phyloP scores from a whole-genome alignment of 2,888 invertebrate species.

The Formica aserva region DNA sequence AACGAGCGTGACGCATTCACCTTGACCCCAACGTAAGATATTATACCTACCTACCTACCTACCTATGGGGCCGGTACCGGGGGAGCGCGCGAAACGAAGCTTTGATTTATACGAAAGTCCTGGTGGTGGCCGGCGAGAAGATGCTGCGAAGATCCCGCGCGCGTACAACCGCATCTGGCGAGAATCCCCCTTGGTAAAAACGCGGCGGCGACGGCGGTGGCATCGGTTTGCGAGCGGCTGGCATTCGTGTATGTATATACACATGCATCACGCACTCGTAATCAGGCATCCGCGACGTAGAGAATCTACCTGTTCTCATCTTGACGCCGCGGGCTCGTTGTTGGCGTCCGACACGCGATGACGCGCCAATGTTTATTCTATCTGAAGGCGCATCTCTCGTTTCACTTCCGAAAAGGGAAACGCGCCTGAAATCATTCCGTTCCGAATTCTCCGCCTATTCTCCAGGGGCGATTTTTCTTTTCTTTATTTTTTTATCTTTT shows the following conservation, averaged over 20 bases:
- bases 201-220: slow-evolving; percentile 24
- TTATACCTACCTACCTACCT: slow-evolving; percentile 71
- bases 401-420: slow-evolving; percentile 35
- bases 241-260: neutral
- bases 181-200: slow-evolving; percentile 18
- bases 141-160: slow-evolving; percentile 55
- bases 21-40: slow-evolving; percentile 80
- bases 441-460: neutral
- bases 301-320: slow-evolving; percentile 44
- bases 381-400: slow-evolving; percentile 23
- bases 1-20: slow-evolving; percentile 77
- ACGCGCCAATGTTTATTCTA: slow-evolving; percentile 52
- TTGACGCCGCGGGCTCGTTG: slow-evolving; percentile 48
- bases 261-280: neutral
- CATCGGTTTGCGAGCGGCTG: slow-evolving; percentile 16
- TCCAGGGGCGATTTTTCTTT: neutral
- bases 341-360: slow-evolving; percentile 39
- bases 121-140: slow-evolving; percentile 61
- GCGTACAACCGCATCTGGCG: slow-evolving; percentile 29
- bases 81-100: slow-evolving; percentile 76
- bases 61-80: slow-evolving; percentile 64
- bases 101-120: slow-evolving; percentile 79
- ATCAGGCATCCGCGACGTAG: slow-evolving; percentile 25
- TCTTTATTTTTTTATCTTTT: neutral
- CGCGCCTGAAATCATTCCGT: neutral